A percentile compares a stretch with the other conserved stretches of the same genome.
Evolutionary conservation across 2,797 vertebrate genomes (phyloP).

Genomic region (Salmo trutta): DNA sequence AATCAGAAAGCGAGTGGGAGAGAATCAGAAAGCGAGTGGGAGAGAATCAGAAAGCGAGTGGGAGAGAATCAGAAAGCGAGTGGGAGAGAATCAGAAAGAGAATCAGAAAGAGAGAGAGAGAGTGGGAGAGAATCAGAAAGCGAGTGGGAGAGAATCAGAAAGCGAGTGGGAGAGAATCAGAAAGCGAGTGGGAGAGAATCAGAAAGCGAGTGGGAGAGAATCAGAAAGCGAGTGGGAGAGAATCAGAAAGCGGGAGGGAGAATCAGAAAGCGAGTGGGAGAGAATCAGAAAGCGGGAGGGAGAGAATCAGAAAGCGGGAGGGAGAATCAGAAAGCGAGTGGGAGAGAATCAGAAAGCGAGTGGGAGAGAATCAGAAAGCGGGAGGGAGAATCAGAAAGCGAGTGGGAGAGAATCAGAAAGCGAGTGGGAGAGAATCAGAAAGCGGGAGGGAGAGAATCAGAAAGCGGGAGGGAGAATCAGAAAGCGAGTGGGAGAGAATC

Average conservation of each 20-base stretch:
- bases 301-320: conserved; percentile 35
- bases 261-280: not conserved
- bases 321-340: conserved; percentile 9
- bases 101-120: not conserved
- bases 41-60: no score
- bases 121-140: not conserved
- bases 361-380: conserved; percentile 64
- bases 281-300: conserved; percentile 24
- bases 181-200: conserved; percentile 10
- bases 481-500: no score
- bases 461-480: conserved; percentile 41
- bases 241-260: no score
- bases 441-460: conserved; percentile 60
- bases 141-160: conserved; percentile 8
- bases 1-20: no score
- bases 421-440: no score
- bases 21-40: no score
- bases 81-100: not conserved
- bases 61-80: no score
- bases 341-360: conserved; percentile 37
- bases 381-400: conserved; percentile 32
- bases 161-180: no score
- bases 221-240: no score
- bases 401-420: no score
- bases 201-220: no score